phyloP scores from a whole-genome alignment of 2,888 invertebrate species.

The Ochropleura leucogaster region DNA sequence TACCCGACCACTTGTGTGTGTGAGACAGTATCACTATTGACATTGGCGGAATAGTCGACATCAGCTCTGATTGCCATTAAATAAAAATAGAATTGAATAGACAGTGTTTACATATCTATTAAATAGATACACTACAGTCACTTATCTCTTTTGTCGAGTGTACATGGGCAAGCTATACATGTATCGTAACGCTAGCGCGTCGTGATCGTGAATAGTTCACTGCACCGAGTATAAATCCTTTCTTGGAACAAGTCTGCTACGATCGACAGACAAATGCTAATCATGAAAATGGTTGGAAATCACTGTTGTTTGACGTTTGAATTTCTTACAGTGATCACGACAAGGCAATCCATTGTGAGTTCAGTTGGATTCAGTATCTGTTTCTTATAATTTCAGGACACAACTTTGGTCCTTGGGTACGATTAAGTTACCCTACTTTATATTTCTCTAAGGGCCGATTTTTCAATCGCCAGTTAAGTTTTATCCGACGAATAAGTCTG shows the following conservation, averaged over 20 bases:
- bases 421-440: neutral
- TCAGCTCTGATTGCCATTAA: too few relatives aligned
- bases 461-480: too few relatives aligned
- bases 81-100: too few relatives aligned
- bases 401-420: conserved; percentile 1
- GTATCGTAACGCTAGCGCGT: conserved; percentile 38
- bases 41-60: too few relatives aligned
- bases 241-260: conserved; percentile 58
- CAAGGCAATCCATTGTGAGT: conserved; percentile 43
- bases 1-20: too few relatives aligned
- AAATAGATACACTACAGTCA: too few relatives aligned
- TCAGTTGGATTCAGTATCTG: conserved; percentile 29
- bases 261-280: conserved; percentile 62
- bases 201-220: conserved; percentile 65
- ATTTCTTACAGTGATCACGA: conserved; percentile 62
- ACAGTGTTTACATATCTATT: too few relatives aligned
- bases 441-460: neutral
- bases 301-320: conserved; percentile 59
- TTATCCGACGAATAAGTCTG: too few relatives aligned
- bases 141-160: too few relatives aligned
- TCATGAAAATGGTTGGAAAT: conserved; percentile 61
- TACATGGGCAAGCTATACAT: conserved; percentile 4
- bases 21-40: too few relatives aligned
- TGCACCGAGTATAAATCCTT: conserved; percentile 60
- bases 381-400: conserved; percentile 43